Base-by-base conservation (phyloP, 2,113 vertebrate genomes). In the Paraplagusia blochii region DNA sequence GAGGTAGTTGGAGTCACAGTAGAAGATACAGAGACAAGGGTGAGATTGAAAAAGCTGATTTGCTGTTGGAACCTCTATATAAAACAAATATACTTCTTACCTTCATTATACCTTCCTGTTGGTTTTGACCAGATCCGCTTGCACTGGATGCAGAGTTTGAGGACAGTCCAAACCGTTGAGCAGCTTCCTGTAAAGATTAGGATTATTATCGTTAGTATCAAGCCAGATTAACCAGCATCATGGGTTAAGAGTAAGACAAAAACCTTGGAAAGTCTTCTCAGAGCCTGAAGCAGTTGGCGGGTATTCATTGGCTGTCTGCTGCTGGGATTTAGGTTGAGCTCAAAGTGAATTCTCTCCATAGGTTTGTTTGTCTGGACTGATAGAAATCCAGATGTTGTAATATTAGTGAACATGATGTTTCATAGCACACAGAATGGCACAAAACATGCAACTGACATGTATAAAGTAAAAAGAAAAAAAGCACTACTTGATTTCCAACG, bases 321-420 rank as follows among this genome's bases (percentile, higher is more conserved):
- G 46, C 42, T 51, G 1, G 59, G 38, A 2, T 44, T 56, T 4
- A 36, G 53, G 29, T 74, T 75, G 5, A 90, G 34, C 72, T 88
- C 84, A 68, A 92, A 72, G 66, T 72, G 77, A 74, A 91, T 89
- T 58, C 82, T 90, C 17, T 92, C 88, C 69, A 90, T 77, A n/a
- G 82, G 16, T 47, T 71, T 80, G 57, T n/a, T 66, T 53, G 65
- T n/a, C 33, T 67, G 60, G 34, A n/a, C 90, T 92, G 60, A 73
- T 29, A 58, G 17, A 58, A 29, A 29, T 29, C 22, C 22, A 5
- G 16, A 43, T 0, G 15, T 74, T 59, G 42, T 29, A n/a, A n/a
- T n/a, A n/a, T n/a, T n/a, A n/a, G n/a, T n/a, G n/a, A n/a, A n/a
- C n/a, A n/a, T n/a, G n/a, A n/a, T n/a, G n/a, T n/a, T n/a, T n/a